A percentile compares a stretch with the other conserved stretches of the same genome.
phyloP scores from a whole-genome alignment of 2,888 invertebrate genomes.

The Halocaridina rubra region DNA sequence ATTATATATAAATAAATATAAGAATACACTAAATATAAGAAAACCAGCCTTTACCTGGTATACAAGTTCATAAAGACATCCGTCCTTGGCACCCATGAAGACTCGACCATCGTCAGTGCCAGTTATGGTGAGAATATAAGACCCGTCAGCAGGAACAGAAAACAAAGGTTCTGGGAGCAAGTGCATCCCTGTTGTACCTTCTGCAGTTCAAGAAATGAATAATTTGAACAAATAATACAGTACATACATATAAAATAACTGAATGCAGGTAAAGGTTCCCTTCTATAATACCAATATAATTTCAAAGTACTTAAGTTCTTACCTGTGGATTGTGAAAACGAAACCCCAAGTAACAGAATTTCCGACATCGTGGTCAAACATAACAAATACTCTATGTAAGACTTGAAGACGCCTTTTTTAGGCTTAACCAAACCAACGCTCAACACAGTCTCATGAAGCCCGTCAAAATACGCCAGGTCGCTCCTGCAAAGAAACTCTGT shows the following conservation, averaged over 20 bases:
- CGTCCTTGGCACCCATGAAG: constrained; percentile 95
- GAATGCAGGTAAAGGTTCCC: no score
- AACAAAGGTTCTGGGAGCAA: constrained; percentile 95
- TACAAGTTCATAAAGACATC: constrained; percentile 91
- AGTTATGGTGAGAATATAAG: constrained; percentile 83
- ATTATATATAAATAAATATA: no score
- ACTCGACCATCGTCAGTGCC: constrained; percentile 87
- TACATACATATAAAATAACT: no score
- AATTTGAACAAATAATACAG: no score
- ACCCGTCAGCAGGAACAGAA: constrained; percentile 89
- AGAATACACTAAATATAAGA: no score
- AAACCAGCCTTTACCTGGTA: constrained; percentile 80
- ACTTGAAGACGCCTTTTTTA: constrained; percentile 87
- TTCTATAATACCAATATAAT: no score
- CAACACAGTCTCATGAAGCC: constrained; percentile 91
- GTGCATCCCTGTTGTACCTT: constrained; percentile 77
- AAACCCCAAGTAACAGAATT: constrained; percentile 87
- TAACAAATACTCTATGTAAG: constrained; percentile 89
- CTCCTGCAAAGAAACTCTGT: constrained; percentile 74
- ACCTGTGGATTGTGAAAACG: constrained; percentile 67
- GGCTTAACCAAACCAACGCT: constrained; percentile 90
- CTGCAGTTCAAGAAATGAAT: no score
- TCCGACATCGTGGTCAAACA: constrained; percentile 95
- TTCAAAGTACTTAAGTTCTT: no score
- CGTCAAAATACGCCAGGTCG: constrained; percentile 97